Evolutionary conservation across 2,888 invertebrate species (phyloP), one percentile per base, ranked within the genome.

Genomic region (Pandemis heparana): DNA sequence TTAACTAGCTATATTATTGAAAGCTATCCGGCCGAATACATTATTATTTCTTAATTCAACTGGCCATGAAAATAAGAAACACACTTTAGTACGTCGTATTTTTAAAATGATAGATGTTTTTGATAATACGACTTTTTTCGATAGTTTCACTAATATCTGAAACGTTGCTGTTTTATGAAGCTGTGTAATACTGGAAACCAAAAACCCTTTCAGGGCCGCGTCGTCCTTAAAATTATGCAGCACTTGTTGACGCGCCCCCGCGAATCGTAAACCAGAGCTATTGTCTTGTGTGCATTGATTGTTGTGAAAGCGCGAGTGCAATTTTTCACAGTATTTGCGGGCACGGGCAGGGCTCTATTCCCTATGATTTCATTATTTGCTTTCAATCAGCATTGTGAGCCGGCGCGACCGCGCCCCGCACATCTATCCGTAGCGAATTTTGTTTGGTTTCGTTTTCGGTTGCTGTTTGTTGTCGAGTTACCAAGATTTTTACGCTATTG

Each of bases 381-480:
- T 93, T 94, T 94, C 94, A 93, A 94, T 94, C 94, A 94, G 92
- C 88, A 92, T 92, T 89, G 92, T 92, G 90, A 92, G 89, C 89
- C 86, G 82, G 84, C 83, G 77, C 84, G 80, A 81, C 81, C 80
- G 81, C 83, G 77, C 78, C 84, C 80, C 76, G 78, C 82, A 82
- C 84, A 81, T 82, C 84, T 80, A 83, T 83, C 87, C 87, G 81
- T 80, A 88, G 85, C 84, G 89, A 89, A 90, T 92, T 91, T 92
- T 93, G 91, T 92, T 93, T 92, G 92, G 91, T 89, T 93, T 92
- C 91, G 87, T 92, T 92, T 93, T 91, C 87, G 89, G 87, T 90
- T 90, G 89, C 85, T 91, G 86, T 92, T 92, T 91, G 87, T 90
- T 90, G 89, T 92, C 82, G 87, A 87, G 87, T 88, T 88, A 85